phyloP scores from a whole-genome alignment of 2,888 invertebrate species.

The Drosophila kuntzei region DNA sequence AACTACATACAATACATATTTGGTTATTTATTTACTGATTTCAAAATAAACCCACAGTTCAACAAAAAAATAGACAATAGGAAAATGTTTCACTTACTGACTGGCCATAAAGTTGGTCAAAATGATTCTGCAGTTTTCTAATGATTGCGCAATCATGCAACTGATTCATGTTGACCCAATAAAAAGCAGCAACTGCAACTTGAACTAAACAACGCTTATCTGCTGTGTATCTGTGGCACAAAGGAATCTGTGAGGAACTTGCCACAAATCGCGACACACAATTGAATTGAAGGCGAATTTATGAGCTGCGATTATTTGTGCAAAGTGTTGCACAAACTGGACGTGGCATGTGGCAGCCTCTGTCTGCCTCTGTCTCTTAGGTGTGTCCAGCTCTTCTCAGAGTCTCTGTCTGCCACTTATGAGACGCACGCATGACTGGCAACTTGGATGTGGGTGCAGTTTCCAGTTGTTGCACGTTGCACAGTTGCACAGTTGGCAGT shows the following conservation, averaged over 20 bases:
- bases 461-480: slow-evolving; percentile 17
- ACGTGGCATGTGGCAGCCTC: slow-evolving; percentile 28
- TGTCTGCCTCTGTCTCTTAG: slow-evolving; percentile 25
- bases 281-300: slow-evolving; percentile 44
- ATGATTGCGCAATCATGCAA: slow-evolving; percentile 61
- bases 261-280: slow-evolving; percentile 26
- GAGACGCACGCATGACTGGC: slow-evolving; percentile 64
- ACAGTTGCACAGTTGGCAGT: slow-evolving; percentile 20
- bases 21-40: slow-evolving; percentile 67
- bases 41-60: slow-evolving; percentile 26
- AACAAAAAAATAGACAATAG: slow-evolving; percentile 27
- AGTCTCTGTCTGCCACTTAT: slow-evolving; percentile 42
- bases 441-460: slow-evolving; percentile 8
- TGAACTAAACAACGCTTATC: slow-evolving; percentile 50
- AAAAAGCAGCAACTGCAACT: slow-evolving; percentile 27
- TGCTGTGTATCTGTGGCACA: slow-evolving; percentile 2
- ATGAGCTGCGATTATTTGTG: slow-evolving; percentile 62
- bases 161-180: slow-evolving; percentile 72
- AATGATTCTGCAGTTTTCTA: slow-evolving; percentile 61
- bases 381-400: slow-evolving; percentile 56
- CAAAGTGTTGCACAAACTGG: slow-evolving; percentile 58
- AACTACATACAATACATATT: slow-evolving; percentile 46
- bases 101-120: slow-evolving; percentile 13
- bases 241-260: slow-evolving; percentile 8
- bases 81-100: slow-evolving; percentile 1